Base-by-base conservation (phyloP, 2,888 invertebrate species). In the Busseola fusca region DNA sequence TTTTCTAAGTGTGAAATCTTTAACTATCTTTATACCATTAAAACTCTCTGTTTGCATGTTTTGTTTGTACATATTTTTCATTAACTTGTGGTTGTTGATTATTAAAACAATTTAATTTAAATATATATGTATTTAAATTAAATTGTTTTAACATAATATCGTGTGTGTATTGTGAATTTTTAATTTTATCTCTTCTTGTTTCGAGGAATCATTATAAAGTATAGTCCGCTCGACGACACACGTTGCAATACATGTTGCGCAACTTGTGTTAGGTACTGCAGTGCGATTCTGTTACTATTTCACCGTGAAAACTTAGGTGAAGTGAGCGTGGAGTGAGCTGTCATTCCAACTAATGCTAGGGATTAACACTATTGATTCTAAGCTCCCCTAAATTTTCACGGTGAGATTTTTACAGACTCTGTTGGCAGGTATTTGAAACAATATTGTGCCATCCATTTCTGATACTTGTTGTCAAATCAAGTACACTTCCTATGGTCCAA, bases 41-140 rank as follows among this genome's bases (percentile, higher is more conserved):
- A 54, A 63, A 64, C 16, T 48, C 5, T 59, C 58, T 65, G 40
- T 69, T 69, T 81, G 82, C 82, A 82, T 81, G 84, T 74, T 72
- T 59, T 81, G 84, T 74, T 72, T 59, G 42, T 62, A 65, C 12
- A 59, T 62, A 63, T 58, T 30, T 62, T 48, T 68, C 1, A 66
- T 67, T 27, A 67, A 56, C 42, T 48, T 67, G 52, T 56, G 56
- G 63, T 59, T 25, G 7, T 34, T 34, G 34, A 34, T 34, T 34
- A 34, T 34, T 34, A 34, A 34, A 2, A 34, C 34, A 34, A n/a
- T n/a, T n/a, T n/a, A n/a, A n/a, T n/a, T n/a, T n/a, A n/a, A n/a
- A n/a, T n/a, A n/a, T n/a, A n/a, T n/a, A n/a, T n/a, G n/a, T n/a
- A 25, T 48, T 66, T 60, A 2, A 50, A 66, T 59, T 40, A 1